phyloP scores from a whole-genome alignment of 2,797 vertebrate species.

The Onychomys leucogaster region DNA sequence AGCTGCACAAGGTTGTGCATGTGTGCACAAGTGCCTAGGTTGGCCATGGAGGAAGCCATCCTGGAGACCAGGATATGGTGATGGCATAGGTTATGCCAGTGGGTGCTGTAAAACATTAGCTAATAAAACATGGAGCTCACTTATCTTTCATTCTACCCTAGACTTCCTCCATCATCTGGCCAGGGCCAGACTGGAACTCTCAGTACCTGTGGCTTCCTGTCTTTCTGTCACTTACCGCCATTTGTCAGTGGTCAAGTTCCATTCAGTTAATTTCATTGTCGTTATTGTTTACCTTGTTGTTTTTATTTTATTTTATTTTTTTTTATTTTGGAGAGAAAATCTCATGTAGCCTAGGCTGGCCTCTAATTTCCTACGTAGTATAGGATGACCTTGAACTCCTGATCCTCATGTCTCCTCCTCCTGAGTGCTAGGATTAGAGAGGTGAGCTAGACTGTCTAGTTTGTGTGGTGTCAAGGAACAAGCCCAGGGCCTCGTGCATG shows the following conservation, averaged over 20 bases:
- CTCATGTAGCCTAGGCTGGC: neutral
- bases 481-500: neutral
- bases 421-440: neutral
- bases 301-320: too few relatives aligned
- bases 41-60: neutral
- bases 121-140: neutral
- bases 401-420: neutral
- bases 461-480: neutral
- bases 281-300: neutral
- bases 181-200: neutral
- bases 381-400: neutral
- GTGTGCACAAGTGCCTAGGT: too few relatives aligned
- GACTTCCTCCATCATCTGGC: neutral
- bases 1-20: neutral
- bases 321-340: neutral
- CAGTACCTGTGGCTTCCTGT: rapidly evolving
- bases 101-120: neutral
- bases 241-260: neutral
- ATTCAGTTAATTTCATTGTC: neutral
- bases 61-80: neutral
- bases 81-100: rapidly evolving
- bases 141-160: neutral
- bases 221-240: neutral
- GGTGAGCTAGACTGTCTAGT: neutral
- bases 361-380: neutral